Percentiles rank a stretch among this genome's conserved stretches.
These are phyloP conservation scores for Macheiramphus alcinus DNA, from an alignment of 2,113 vertebrate species.

Conservation along the genomic window DNA sequence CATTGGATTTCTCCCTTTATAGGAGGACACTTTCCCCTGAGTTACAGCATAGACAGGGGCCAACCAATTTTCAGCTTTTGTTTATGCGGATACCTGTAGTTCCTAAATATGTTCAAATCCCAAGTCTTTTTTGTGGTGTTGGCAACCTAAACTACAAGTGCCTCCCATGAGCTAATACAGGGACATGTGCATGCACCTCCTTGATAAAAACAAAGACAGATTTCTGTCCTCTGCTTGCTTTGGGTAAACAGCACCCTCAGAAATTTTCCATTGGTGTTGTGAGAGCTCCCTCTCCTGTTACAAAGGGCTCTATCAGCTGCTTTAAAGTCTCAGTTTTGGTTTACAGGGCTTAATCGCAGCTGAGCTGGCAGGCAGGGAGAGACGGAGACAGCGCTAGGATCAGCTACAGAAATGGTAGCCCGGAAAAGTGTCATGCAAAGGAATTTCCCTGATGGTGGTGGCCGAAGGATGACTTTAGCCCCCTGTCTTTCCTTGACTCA, in stretches of 20 bases:
- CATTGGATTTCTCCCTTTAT: neutral
- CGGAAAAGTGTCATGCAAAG: neutral
- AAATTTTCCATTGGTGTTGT: neutral
- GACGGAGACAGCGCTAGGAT: neutral
- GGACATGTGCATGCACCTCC: neutral
- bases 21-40: neutral
- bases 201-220: neutral
- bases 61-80: neutral
- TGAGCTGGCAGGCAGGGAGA: neutral
- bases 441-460: neutral
- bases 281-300: constrained; percentile 56
- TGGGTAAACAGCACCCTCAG: neutral
- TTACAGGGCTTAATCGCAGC: neutral
- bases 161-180: neutral
- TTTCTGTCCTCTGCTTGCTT: neutral
- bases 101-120: neutral
- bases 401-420: neutral
- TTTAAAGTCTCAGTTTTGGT: neutral
- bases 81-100: neutral
- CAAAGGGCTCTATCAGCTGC: neutral
- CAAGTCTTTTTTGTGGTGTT: neutral
- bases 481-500: neutral
- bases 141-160: neutral
- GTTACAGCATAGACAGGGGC: neutral
- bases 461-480: neutral